Conservation (phyloP, 2,113 vertebrate genomes). For the human (Homo sapiens) region DNA sequence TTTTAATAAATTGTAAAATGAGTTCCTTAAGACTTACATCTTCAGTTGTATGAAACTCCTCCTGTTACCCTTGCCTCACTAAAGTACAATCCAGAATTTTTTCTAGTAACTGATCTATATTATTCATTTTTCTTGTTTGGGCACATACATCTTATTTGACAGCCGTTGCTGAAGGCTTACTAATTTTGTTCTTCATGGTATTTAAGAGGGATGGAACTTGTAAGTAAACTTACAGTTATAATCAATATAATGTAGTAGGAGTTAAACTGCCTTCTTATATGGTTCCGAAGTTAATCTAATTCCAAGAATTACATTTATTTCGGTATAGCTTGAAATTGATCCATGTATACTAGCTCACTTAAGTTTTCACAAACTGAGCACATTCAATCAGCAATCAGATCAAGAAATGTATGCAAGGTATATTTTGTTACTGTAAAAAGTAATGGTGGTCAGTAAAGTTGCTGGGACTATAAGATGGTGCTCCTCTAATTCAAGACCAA, state of each 20-base stretch:
- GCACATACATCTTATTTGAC: background rate
- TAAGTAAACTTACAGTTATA: background rate
- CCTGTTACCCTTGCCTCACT: background rate
- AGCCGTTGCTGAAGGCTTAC: background rate
- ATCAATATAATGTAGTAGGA: background rate
- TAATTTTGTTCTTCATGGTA: background rate
- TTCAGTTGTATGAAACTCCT: background rate
- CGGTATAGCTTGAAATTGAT: background rate
- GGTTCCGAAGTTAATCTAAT: background rate
- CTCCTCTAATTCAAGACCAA: background rate
- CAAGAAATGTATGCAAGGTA: background rate
- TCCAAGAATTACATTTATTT: background rate
- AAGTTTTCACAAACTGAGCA: background rate
- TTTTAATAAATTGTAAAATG: constrained; percentile 13
- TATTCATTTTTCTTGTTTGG: background rate
- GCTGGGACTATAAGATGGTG: too few relatives aligned
- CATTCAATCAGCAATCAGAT: background rate
- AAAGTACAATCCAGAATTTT: background rate
- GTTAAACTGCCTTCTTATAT: background rate
- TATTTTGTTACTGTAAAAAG: too few relatives aligned
- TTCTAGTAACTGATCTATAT: background rate
- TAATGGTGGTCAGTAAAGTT: background rate
- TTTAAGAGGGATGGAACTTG: background rate
- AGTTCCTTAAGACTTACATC: background rate
- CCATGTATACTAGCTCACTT: background rate